Conservation (phyloP, 92 coral and sea anemone genomes). For the Porites rus region DNA sequence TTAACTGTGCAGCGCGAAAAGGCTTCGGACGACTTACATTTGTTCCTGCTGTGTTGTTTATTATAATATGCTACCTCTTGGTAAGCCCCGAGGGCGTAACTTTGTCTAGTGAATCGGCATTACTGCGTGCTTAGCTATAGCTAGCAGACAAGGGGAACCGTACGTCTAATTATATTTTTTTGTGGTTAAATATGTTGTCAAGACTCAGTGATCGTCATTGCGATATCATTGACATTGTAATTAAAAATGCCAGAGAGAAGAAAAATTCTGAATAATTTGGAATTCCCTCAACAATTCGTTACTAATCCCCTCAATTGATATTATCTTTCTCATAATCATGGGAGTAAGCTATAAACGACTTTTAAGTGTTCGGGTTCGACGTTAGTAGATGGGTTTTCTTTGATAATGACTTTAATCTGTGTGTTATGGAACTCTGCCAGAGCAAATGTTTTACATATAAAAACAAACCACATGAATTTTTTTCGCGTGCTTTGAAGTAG, state of each 20-base stretch:
- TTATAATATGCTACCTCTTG: too few species aligned
- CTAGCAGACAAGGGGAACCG: too few species aligned
- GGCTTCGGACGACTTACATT: too few species aligned
- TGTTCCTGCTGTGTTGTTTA: too few species aligned
- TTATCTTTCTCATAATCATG: not conserved
- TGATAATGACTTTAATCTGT: slow-evolving; percentile 34
- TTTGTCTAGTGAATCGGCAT: too few species aligned
- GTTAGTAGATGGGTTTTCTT: not conserved
- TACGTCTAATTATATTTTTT: too few species aligned
- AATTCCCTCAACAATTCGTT: not conserved
- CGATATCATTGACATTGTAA: not conserved
- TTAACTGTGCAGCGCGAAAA: too few species aligned
- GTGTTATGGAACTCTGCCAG: slow-evolving; percentile 34
- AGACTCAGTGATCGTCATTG: not conserved
- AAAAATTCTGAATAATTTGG: not conserved
- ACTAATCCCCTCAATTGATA: slow-evolving; percentile 8
- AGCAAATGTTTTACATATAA: not conserved
- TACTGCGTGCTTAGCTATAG: too few species aligned
- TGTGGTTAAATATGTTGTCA: too few species aligned
- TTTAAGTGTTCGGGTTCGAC: not conserved
- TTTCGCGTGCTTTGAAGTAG: not conserved
- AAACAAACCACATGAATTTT: not conserved
- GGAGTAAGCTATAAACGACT: not conserved
- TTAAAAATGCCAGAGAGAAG: not conserved
- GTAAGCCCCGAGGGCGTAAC: too few species aligned